Conservation (phyloP, 2,888 invertebrate species). For the Sisyra nigra region DNA sequence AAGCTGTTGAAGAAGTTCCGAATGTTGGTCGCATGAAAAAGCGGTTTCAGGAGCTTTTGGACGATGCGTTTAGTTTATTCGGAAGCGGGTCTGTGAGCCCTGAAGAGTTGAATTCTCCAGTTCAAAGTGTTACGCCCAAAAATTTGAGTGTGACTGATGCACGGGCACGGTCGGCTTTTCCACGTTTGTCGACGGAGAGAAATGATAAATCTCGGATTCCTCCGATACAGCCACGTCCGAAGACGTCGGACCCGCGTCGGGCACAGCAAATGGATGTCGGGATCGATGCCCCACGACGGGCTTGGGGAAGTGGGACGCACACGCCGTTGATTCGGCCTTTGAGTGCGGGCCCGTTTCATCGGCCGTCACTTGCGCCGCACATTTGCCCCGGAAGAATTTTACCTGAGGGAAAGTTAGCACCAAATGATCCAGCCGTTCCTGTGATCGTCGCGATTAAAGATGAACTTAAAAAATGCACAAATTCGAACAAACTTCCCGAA, state of each 20-base stretch:
- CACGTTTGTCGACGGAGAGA: slow-evolving; percentile 13
- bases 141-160: slow-evolving; percentile 19
- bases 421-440: slow-evolving; percentile 61
- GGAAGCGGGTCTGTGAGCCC: slow-evolving; percentile 43
- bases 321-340: slow-evolving; percentile 38
- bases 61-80: slow-evolving; percentile 64
- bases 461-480: slow-evolving; percentile 32
- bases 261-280: slow-evolving; percentile 20
- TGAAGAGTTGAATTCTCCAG: slow-evolving; percentile 14
- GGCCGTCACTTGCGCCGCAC: slow-evolving; percentile 30
- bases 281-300: slow-evolving; percentile 27
- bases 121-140: slow-evolving; percentile 13
- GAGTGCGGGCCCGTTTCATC: slow-evolving; percentile 47
- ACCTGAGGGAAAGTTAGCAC: slow-evolving; percentile 37
- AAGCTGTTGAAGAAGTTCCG: slow-evolving; percentile 24
- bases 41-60: slow-evolving; percentile 59
- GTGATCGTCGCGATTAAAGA: slow-evolving; percentile 72
- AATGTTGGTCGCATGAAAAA: slow-evolving; percentile 48
- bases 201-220: slow-evolving; percentile 24
- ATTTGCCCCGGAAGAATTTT: slow-evolving; percentile 35
- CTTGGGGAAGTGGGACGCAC: slow-evolving; percentile 34
- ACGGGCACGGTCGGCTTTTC: slow-evolving; percentile 25
- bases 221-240: slow-evolving; percentile 20
- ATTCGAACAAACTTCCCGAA: no score
- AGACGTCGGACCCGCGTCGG: slow-evolving; percentile 22